These are phyloP conservation scores for Tribolium freemani DNA, from an alignment of 2,888 invertebrate species.

Conservation along the genomic window DNA sequence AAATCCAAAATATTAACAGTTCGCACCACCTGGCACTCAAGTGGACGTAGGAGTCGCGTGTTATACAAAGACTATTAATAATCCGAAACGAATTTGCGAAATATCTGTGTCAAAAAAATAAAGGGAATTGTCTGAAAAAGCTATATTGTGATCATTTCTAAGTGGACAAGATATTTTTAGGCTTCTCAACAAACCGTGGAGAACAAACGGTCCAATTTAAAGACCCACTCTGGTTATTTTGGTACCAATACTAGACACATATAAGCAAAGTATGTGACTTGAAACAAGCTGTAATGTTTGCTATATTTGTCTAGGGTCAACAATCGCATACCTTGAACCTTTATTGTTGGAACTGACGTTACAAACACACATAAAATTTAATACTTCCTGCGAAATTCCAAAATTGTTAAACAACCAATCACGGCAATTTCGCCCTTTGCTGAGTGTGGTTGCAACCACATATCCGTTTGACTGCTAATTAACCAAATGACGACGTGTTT, in stretches of 20 bases:
- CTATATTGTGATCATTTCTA: background rate
- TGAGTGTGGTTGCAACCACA: too few relatives aligned
- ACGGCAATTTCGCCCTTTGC: background rate
- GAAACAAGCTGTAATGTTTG: conserved; percentile 18
- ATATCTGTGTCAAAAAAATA: conserved; percentile 13
- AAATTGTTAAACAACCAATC: background rate
- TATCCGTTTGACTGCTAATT: too few relatives aligned
- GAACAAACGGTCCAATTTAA: background rate
- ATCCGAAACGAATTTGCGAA: conserved; percentile 17
- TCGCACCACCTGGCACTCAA: conserved; percentile 17
- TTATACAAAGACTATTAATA: conserved; percentile 22
- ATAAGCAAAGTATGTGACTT: conserved; percentile 4
- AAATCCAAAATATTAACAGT: conserved; percentile 9
- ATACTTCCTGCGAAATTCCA: background rate
- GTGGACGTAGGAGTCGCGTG: conserved; percentile 23
- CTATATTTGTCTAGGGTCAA: conserved; percentile 29
- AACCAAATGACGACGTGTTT: too few relatives aligned
- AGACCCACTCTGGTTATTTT: conserved; percentile 7
- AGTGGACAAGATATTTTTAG: background rate
- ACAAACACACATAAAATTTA: conserved; percentile 4
- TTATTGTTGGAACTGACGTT: conserved; percentile 1
- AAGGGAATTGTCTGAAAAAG: background rate
- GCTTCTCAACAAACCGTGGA: too few relatives aligned
- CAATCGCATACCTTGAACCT: conserved; percentile 26
- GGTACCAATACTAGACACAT: conserved; percentile 8